Conservation (phyloP, 2,113 vertebrate genomes). For the Passer domesticus region DNA sequence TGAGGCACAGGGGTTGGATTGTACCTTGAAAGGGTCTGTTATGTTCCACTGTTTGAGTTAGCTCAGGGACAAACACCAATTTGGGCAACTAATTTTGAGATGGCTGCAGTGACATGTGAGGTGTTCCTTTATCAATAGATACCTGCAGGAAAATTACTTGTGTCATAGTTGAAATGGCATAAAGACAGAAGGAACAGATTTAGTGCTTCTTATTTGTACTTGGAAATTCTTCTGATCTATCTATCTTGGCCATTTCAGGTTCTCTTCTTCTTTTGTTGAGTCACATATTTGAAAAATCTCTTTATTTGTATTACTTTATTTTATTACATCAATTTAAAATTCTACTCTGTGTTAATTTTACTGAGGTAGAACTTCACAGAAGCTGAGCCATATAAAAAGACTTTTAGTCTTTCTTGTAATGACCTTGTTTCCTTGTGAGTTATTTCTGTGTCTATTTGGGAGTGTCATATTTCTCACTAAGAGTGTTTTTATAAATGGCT, state of each 20-base stretch:
- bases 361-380: neutral
- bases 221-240: neutral
- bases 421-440: neutral
- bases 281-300: neutral
- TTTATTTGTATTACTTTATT: neutral
- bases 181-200: neutral
- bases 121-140: neutral
- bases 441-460: neutral
- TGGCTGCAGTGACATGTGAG: neutral
- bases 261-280: neutral
- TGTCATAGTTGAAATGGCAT: neutral
- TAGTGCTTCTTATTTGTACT: neutral
- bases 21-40: neutral
- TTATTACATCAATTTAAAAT: neutral
- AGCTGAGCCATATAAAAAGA: neutral
- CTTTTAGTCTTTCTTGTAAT: neutral
- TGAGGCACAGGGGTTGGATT: neutral
- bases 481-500: neutral
- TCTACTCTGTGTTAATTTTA: neutral
- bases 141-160: neutral
- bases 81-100: neutral
- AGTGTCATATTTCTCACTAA: neutral
- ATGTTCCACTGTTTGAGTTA: neutral
- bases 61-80: neutral
- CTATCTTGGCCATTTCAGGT: neutral